A percentile compares a stretch with the other conserved stretches of the same genome.
These are phyloP conservation scores for Drosophila stalkeri DNA, from an alignment of 2,888 invertebrate genomes.

Conservation along the genomic window DNA sequence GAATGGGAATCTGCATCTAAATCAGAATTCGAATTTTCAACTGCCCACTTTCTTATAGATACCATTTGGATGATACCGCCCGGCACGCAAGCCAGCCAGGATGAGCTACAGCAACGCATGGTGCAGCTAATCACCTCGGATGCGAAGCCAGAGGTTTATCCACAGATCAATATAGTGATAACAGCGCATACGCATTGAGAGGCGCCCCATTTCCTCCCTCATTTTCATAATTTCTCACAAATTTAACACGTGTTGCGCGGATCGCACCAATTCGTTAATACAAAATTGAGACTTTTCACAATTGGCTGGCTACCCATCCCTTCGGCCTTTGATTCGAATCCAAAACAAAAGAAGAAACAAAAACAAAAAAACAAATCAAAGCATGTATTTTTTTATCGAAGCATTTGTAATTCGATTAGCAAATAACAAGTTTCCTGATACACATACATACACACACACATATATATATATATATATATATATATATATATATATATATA, in stretches of 20 bases:
- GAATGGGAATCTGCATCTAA: background rate
- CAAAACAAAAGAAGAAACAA: background rate
- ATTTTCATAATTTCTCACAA: slow-evolving; percentile 3
- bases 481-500: background rate
- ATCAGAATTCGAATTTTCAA: background rate
- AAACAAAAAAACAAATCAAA: background rate
- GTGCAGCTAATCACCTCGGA: slow-evolving; percentile 83
- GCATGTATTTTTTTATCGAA: slow-evolving; percentile 13
- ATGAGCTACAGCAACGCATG: slow-evolving; percentile 84
- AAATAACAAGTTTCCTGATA: slow-evolving; percentile 9
- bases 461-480: background rate
- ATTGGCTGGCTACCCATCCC: slow-evolving; percentile 9
- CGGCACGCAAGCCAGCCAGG: slow-evolving; percentile 80
- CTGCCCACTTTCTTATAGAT: slow-evolving; percentile 79
- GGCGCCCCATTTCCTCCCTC: slow-evolving; percentile 2
- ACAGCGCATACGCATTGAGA: slow-evolving; percentile 84
- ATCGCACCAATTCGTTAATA: slow-evolving; percentile 22
- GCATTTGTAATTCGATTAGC: slow-evolving; percentile 34
- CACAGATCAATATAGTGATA: slow-evolving; percentile 85
- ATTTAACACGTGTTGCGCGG: slow-evolving; percentile 17
- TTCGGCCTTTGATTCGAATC: slow-evolving; percentile 24
- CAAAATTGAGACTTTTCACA: slow-evolving; percentile 4
- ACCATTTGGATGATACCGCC: slow-evolving; percentile 85
- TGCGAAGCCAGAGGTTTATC: slow-evolving; percentile 82
- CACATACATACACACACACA: background rate